Percentiles rank a stretch among this genome's conserved stretches.
phyloP scores from a whole-genome alignment of 2,113 vertebrate genomes.

The Limanda limanda region DNA sequence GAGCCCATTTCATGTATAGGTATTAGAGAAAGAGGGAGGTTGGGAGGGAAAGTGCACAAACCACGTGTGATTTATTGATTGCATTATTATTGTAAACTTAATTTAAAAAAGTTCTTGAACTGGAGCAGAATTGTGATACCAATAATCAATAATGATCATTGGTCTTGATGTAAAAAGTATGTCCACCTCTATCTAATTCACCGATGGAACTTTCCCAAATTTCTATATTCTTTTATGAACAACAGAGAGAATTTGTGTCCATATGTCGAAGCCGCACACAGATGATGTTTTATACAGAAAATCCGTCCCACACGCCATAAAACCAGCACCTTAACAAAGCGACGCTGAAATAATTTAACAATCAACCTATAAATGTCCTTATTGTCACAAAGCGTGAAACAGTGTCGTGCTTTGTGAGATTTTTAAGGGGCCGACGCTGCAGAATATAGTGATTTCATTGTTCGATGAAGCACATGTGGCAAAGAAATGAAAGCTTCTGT shows the following conservation, averaged over 20 bases:
- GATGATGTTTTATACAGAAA: slow-evolving; percentile 34
- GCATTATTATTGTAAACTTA: neutral
- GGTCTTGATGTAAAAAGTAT: neutral
- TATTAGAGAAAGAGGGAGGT: too few relatives aligned
- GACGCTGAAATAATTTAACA: slow-evolving; percentile 46
- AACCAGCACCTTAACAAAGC: slow-evolving; percentile 58
- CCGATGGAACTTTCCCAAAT: slow-evolving; percentile 7
- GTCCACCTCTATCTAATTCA: neutral
- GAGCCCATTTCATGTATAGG: too few relatives aligned
- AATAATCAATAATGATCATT: neutral
- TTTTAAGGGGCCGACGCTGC: slow-evolving; percentile 27
- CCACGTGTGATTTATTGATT: neutral
- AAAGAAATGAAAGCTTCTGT: slow-evolving; percentile 69
- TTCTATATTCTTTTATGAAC: slow-evolving; percentile 2
- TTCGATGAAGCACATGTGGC: slow-evolving; percentile 63
- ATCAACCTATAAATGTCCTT: slow-evolving; percentile 59
- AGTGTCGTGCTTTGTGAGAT: slow-evolving; percentile 44
- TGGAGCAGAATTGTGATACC: too few relatives aligned
- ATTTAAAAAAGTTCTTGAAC: neutral
- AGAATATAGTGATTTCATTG: slow-evolving; percentile 72
- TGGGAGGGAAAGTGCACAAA: too few relatives aligned
- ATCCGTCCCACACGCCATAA: slow-evolving; percentile 41
- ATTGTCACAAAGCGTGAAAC: slow-evolving; percentile 48
- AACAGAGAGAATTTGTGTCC: slow-evolving; percentile 12
- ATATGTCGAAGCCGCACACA: slow-evolving; percentile 12